A percentile compares a stretch with the other conserved stretches of the same genome.
Conservation (phyloP, 2,888 invertebrate genomes). For the Melanargia galathea region DNA sequence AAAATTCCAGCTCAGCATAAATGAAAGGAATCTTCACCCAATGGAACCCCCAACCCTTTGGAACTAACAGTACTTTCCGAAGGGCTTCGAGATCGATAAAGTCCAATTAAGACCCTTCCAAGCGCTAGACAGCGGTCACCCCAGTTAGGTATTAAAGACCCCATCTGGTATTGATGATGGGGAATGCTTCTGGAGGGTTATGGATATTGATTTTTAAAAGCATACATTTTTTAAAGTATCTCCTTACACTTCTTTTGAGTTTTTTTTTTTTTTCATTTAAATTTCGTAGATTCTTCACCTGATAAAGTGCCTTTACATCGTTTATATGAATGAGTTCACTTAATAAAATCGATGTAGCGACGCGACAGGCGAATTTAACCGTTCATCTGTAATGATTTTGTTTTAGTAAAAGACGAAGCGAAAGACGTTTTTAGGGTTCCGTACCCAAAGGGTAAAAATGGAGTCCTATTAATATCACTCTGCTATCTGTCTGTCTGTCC, state of each 20-base stretch:
- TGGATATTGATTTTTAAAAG: conserved; percentile 33
- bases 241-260: background rate
- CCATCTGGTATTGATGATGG: conserved; percentile 36
- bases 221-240: conserved; percentile 5
- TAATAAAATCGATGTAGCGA: no score
- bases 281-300: no score
- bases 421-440: no score
- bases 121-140: conserved; percentile 38
- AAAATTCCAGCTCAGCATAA: conserved; percentile 10
- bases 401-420: no score
- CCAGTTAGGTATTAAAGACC: conserved; percentile 35
- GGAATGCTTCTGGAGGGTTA: conserved; percentile 33
- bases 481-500: no score
- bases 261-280: background rate
- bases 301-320: no score
- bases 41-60: conserved; percentile 20
- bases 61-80: conserved; percentile 20
- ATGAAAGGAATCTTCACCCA: conserved; percentile 10
- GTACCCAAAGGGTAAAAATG: no score
- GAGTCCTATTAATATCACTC: no score
- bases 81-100: conserved; percentile 38
- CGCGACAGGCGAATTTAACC: no score
- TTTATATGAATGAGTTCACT: no score
- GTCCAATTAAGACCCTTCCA: conserved; percentile 38
- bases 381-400: no score